A percentile compares a stretch with the other conserved stretches of the same genome.
Conservation (phyloP, 1,140 invertebrate species). For the Bombus breviceps region DNA sequence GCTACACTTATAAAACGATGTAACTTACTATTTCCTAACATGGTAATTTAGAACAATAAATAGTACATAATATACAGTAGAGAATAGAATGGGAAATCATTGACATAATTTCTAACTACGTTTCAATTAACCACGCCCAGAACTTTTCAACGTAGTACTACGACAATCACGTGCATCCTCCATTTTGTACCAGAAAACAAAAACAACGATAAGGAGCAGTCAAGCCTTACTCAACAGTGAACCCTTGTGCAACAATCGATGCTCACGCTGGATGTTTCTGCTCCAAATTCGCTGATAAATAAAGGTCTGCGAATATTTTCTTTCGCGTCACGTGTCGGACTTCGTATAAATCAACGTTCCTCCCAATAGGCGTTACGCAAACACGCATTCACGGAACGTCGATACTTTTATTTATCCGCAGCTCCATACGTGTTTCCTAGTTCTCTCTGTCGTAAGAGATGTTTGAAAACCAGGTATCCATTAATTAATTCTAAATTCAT, state of each 20-base stretch:
- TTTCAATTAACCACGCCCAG: not conserved
- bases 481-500: not conserved
- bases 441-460: too few species aligned
- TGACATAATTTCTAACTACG: not conserved
- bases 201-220: not conserved
- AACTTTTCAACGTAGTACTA: not conserved
- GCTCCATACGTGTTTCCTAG: not conserved
- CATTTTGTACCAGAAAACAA: not conserved
- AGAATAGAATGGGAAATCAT: not conserved
- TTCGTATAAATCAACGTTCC: not conserved
- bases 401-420: not conserved
- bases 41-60: not conserved
- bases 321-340: not conserved
- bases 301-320: not conserved
- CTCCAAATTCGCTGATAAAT: not conserved
- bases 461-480: not conserved
- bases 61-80: not conserved
- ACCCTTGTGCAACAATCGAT: not conserved
- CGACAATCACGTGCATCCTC: not conserved
- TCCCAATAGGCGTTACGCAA: not conserved
- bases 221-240: not conserved
- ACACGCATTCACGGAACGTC: not conserved
- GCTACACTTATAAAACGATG: not conserved
- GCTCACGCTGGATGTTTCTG: not conserved
- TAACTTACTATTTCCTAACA: not conserved